Percentiles rank a stretch among this genome's conserved stretches.
These are phyloP conservation scores for Rhadinocentrus ornatus DNA, from an alignment of 2,797 vertebrate genomes.

Conservation along the genomic window DNA sequence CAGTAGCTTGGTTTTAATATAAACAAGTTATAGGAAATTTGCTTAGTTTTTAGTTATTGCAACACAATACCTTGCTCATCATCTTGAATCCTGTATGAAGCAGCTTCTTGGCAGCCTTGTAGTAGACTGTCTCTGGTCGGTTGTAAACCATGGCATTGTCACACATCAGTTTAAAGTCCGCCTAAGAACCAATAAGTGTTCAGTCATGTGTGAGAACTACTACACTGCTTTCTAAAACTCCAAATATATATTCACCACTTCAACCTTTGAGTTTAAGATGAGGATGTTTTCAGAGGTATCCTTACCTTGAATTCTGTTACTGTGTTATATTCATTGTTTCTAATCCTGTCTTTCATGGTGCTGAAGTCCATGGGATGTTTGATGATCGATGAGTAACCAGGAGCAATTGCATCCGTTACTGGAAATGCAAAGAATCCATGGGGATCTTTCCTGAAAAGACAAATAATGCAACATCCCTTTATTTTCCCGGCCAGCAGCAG, in stretches of 20 bases:
- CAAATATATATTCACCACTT: background rate
- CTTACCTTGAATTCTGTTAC: conserved; percentile 97
- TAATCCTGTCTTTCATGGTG: conserved; percentile 97
- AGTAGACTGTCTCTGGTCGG: conserved; percentile 97
- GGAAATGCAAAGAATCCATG: conserved; percentile 98
- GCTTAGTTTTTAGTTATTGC: background rate
- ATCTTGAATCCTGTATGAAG: conserved; percentile 99
- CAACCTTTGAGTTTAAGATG: background rate
- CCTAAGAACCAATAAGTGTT: conserved; percentile 80
- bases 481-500: too few relatives aligned
- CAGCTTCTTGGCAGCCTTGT: conserved; percentile 98
- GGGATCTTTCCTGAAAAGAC: conserved; percentile 90
- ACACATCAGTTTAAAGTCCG: conserved; percentile 99
- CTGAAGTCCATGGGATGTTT: conserved; percentile 99
- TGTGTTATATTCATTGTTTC: conserved; percentile 94
- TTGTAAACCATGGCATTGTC: conserved; percentile 99
- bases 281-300: background rate
- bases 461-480: background rate
- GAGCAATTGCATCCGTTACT: conserved; percentile 96
- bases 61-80: conserved; percentile 95
- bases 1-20: background rate
- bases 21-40: background rate
- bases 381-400: conserved; percentile 98
- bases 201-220: background rate
- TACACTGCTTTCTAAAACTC: background rate